phyloP scores from a whole-genome alignment of 2,113 vertebrate genomes.

The Pyxicephalus adspersus region DNA sequence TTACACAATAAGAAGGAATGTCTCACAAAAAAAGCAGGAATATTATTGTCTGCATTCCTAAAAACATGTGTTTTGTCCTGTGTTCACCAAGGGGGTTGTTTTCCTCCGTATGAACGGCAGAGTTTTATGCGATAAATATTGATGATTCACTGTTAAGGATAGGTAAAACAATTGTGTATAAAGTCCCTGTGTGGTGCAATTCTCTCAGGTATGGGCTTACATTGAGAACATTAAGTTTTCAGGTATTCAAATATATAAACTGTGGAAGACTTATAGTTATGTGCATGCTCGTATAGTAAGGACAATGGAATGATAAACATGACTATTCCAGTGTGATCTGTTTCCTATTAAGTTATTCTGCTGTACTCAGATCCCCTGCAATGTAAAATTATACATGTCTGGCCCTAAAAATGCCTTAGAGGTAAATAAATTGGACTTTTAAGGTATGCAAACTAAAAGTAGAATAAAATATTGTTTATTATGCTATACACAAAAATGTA shows the following conservation, averaged over 20 bases:
- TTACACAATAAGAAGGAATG: constrained; percentile 49
- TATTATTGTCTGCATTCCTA: constrained; percentile 50
- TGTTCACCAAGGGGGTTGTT: constrained; percentile 10
- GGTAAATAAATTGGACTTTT: not conserved
- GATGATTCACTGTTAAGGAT: constrained; percentile 21
- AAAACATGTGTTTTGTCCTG: constrained; percentile 42
- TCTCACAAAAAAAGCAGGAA: constrained; percentile 23
- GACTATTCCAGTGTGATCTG: not conserved
- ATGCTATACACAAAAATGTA: not conserved
- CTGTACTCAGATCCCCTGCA: constrained; percentile 1
- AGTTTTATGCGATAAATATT: constrained; percentile 42
- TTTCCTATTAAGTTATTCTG: constrained; percentile 25
- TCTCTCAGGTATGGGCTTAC: constrained; percentile 7
- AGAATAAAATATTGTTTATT: not conserved
- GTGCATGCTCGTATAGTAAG: not conserved
- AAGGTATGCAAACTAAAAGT: not conserved
- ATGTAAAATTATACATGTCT: constrained; percentile 27
- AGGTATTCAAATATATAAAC: not conserved
- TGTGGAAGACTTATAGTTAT: not conserved
- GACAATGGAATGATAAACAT: constrained; percentile 15
- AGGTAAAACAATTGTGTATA: not conserved
- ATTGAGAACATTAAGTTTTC: not conserved
- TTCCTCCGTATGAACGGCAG: not conserved
- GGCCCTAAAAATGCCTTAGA: not conserved
- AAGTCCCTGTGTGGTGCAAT: not conserved